Conservation (phyloP, 2,888 invertebrate species). For the Syrista parreyssii region DNA sequence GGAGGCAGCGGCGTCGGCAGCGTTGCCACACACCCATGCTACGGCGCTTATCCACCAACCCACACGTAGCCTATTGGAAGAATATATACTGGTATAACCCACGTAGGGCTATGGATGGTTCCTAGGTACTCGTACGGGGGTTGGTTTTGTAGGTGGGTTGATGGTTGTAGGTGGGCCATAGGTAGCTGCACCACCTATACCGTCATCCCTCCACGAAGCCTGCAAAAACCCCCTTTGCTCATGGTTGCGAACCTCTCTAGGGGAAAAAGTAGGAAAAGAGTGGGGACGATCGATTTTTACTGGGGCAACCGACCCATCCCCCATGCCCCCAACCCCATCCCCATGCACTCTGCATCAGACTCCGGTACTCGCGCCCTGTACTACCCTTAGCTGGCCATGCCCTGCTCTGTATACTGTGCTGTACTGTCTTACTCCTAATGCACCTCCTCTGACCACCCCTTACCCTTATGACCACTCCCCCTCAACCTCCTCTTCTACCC, state of each 20-base stretch:
- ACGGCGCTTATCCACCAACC: conserved; percentile 13
- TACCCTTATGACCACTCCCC: not conserved
- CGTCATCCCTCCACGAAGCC: conserved; percentile 41
- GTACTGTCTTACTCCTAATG: conserved; percentile 38
- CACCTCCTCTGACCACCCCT: conserved; percentile 17
- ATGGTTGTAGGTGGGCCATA: no score
- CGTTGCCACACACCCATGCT: conserved; percentile 40
- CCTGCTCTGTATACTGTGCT: conserved; percentile 38
- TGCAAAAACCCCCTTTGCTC: conserved; percentile 42
- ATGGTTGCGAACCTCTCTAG: conserved; percentile 47
- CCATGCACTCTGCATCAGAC: conserved; percentile 44
- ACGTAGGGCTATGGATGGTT: no score
- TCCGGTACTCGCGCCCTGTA: conserved; percentile 33
- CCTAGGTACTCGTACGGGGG: no score
- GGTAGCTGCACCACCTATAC: no score
- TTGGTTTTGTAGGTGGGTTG: no score
- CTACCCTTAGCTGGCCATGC: conserved; percentile 40
- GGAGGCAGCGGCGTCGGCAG: conserved; percentile 49
- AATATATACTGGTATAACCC: not conserved
- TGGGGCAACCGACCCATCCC: conserved; percentile 63
- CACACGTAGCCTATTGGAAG: conserved; percentile 16
- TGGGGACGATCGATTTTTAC: conserved; percentile 69
- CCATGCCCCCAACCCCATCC: conserved; percentile 55
- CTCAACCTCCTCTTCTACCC: conserved; percentile 1
- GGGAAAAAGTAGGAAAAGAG: conserved; percentile 61